Evolutionary conservation across 2,113 vertebrate genomes (phyloP).

Genomic region (Leiothrix lutea): DNA sequence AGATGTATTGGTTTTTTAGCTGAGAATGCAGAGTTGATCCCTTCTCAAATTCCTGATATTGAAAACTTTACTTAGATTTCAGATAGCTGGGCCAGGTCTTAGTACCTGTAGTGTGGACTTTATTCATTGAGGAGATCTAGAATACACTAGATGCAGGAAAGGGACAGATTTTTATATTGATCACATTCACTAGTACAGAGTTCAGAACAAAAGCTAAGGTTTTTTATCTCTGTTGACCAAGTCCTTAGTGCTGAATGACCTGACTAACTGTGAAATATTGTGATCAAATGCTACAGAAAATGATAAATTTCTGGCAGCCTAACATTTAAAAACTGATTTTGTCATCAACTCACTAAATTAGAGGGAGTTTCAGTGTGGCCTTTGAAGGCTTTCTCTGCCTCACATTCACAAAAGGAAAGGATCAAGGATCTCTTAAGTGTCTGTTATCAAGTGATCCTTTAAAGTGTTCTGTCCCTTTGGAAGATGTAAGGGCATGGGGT

Average conservation of each 20-base stretch:
- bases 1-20: background rate
- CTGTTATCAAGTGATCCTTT: background rate
- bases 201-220: background rate
- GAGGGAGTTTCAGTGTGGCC: background rate
- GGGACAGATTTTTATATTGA: background rate
- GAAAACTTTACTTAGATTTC: background rate
- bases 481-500: background rate
- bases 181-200: background rate
- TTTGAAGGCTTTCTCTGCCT: background rate
- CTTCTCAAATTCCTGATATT: background rate
- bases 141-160: background rate
- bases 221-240: background rate
- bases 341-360: background rate
- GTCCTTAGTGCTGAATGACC: background rate
- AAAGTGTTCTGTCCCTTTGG: background rate
- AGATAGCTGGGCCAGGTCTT: background rate
- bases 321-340: background rate
- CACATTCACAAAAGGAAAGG: background rate
- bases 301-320: background rate
- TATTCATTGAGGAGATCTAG: background rate
- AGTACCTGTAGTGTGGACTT: background rate
- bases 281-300: background rate
- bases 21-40: background rate
- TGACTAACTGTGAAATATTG: background rate
- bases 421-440: background rate